These are phyloP conservation scores for Bombycilla garrulus DNA, from an alignment of 2,113 vertebrate species.

Conservation along the genomic window DNA sequence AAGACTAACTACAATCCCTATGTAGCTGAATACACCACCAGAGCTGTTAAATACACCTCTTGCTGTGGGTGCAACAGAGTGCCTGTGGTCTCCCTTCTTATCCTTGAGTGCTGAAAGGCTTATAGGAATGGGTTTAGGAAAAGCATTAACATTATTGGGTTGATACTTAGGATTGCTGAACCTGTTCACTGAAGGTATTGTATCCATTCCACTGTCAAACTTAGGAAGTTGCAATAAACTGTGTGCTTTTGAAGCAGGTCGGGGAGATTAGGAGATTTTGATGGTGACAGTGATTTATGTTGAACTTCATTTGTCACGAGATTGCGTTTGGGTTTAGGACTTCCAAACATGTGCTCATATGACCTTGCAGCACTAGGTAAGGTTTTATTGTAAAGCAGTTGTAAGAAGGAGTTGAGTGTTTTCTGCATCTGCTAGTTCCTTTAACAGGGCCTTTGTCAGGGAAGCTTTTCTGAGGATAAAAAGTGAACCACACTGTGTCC, in stretches of 20 bases:
- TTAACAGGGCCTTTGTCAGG: conserved; percentile 82
- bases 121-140: conserved; percentile 83
- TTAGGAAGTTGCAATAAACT: conserved; percentile 77
- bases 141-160: conserved; percentile 79
- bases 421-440: conserved; percentile 79
- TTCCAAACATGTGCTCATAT: conserved; percentile 88
- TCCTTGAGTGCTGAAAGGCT: conserved; percentile 84
- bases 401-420: conserved; percentile 73
- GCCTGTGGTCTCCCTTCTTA: conserved; percentile 83
- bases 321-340: conserved; percentile 90
- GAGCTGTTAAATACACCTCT: conserved; percentile 86
- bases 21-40: conserved; percentile 83
- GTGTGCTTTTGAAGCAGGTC: conserved; percentile 70
- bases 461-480: conserved; percentile 85
- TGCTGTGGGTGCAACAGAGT: conserved; percentile 83
- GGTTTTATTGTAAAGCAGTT: conserved; percentile 87
- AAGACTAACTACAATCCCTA: conserved; percentile 84
- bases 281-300: conserved; percentile 72
- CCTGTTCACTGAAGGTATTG: conserved; percentile 74
- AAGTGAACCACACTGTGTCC: conserved; percentile 74
- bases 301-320: conserved; percentile 82
- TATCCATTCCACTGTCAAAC: conserved; percentile 78
- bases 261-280: conserved; percentile 66
- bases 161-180: conserved; percentile 84
- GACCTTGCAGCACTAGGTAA: conserved; percentile 81